Conservation (phyloP, 2,797 vertebrate species). For the Ceyx erithaca region DNA sequence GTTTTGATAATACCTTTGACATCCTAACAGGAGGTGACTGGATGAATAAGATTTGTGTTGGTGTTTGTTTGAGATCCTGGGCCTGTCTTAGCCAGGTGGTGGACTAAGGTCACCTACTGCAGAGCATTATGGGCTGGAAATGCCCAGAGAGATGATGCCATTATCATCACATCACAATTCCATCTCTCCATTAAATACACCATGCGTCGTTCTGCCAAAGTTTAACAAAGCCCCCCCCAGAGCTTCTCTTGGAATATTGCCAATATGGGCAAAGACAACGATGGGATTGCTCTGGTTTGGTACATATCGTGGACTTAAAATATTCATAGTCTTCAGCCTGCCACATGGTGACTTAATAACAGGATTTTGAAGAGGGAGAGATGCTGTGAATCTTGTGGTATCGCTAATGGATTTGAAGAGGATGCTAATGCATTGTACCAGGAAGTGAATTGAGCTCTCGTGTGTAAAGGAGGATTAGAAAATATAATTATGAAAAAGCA, state of each 20-base stretch:
- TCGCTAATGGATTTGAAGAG: conserved; percentile 87
- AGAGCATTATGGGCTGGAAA: neutral
- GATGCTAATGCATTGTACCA: conserved; percentile 82
- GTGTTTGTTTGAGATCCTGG: neutral
- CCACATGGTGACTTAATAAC: conserved; percentile 77
- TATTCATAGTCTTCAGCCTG: conserved; percentile 74
- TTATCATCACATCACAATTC: neutral
- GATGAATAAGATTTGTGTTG: neutral
- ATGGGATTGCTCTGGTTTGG: conserved; percentile 59
- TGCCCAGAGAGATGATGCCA: neutral
- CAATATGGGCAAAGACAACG: neutral
- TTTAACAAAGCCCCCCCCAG: neutral
- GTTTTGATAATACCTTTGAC: neutral
- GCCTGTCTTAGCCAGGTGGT: neutral
- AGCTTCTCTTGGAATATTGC: conserved; percentile 37
- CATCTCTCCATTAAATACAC: neutral
- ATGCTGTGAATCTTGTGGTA: conserved; percentile 77
- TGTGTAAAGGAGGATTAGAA: conserved; percentile 82
- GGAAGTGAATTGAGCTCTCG: conserved; percentile 77
- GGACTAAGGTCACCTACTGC: neutral
- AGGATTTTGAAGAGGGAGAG: conserved; percentile 76
- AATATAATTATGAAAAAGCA: conserved; percentile 81
- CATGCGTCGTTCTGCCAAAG: neutral
- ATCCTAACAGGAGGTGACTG: neutral
- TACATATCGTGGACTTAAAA: conserved; percentile 67